Conservation (phyloP, 2,797 vertebrate species). For the Pantherophis vulpinus region DNA sequence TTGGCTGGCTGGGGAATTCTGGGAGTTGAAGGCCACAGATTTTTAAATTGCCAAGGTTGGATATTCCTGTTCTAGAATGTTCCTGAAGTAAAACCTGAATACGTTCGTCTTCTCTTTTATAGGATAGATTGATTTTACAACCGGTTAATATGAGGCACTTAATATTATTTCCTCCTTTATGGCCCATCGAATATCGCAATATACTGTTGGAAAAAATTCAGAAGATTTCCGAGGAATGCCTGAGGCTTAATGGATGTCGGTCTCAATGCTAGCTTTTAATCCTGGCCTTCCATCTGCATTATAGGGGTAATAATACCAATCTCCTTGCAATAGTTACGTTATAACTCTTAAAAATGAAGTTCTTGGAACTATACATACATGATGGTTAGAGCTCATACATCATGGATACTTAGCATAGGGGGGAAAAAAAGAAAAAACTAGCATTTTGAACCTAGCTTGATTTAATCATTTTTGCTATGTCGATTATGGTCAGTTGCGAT, state of each 20-base stretch:
- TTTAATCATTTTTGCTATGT: neutral
- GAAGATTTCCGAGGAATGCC: neutral
- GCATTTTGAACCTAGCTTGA: neutral
- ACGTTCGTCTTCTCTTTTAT: neutral
- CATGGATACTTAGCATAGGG: neutral
- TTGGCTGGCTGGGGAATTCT: neutral
- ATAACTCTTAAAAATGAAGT: neutral
- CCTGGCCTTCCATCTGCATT: neutral
- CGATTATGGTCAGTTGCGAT: neutral
- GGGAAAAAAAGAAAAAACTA: neutral
- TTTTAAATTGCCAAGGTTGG: neutral
- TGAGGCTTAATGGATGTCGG: neutral
- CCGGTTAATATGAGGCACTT: neutral
- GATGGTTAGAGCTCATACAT: neutral
- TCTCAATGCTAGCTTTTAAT: neutral
- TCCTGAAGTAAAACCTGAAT: neutral
- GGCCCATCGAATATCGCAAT: neutral
- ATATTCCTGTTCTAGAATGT: neutral
- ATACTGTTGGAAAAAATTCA: neutral
- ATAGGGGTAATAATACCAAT: neutral
- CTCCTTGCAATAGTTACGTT: neutral
- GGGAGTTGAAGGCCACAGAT: neutral
- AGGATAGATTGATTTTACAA: neutral
- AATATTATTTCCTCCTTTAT: neutral
- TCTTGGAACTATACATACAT: neutral